Conservation (phyloP, 2,888 invertebrate species). For the Meiosimyza decipiens region DNA sequence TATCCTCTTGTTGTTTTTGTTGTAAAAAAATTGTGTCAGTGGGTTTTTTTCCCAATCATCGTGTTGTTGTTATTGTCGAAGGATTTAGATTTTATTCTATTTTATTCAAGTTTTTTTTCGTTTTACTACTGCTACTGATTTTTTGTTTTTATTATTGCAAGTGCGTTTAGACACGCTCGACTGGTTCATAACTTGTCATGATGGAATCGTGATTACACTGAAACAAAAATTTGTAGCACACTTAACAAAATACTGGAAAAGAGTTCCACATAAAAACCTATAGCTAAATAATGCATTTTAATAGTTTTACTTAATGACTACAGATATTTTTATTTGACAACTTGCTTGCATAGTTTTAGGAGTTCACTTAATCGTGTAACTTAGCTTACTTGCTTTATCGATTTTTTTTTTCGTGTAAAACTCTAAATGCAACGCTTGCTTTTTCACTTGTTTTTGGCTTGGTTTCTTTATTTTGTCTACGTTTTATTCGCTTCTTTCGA, state of each 20-base stretch:
- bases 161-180: conserved; percentile 20
- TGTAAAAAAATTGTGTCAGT: conserved; percentile 28
- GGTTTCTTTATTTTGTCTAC: conserved; percentile 33
- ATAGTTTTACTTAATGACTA: no score
- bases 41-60: conserved; percentile 2
- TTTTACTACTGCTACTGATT: neutral
- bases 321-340: no score
- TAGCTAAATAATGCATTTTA: no score
- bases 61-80: conserved; percentile 6
- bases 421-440: no score
- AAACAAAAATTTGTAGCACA: no score
- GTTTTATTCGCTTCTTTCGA: neutral
- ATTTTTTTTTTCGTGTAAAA: no score
- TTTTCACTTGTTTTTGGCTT: neutral
- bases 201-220: no score
- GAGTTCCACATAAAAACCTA: no score
- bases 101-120: conserved; percentile 1
- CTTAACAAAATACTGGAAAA: no score
- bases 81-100: conserved; percentile 12
- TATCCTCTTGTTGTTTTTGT: neutral
- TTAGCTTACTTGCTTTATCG: no score
- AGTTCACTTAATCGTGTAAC: no score
- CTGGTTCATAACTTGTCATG: conserved; percentile 2
- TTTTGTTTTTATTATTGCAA: neutral
- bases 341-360: no score